Evolutionary conservation across 2,113 vertebrate genomes (phyloP).

Genomic region (Anguilla japonica): DNA sequence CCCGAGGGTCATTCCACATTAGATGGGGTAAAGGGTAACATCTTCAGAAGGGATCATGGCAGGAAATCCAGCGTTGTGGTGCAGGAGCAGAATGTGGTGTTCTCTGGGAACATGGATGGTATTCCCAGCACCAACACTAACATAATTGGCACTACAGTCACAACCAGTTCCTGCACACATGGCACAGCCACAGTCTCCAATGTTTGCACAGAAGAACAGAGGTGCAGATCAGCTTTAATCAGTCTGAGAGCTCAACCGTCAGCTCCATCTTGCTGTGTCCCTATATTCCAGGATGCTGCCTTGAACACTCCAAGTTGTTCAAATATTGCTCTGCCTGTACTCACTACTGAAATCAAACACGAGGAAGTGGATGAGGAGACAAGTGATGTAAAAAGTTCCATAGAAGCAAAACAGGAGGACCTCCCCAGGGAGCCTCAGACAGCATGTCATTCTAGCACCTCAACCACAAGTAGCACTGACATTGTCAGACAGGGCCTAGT

Average conservation of each 20-base stretch:
- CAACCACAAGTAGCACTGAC: conserved; percentile 84
- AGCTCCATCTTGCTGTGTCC: background rate
- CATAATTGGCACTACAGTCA: background rate
- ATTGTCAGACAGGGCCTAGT: conserved; percentile 91
- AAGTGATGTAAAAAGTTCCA: conserved; percentile 47
- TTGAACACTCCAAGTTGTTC: background rate
- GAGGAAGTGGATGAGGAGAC: background rate
- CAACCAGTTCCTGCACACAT: background rate
- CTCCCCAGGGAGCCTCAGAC: conserved; percentile 57
- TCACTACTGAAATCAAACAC: conserved; percentile 23
- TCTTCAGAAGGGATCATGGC: background rate
- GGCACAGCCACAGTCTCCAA: background rate
- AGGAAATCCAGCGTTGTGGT: conserved; percentile 71
- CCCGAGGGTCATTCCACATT: background rate
- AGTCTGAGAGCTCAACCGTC: background rate
- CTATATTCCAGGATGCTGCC: background rate
- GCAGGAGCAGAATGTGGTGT: conserved; percentile 76
- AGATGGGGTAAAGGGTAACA: background rate
- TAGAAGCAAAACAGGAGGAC: conserved; percentile 22
- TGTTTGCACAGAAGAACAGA: background rate
- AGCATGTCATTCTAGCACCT: conserved; percentile 59
- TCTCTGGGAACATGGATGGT: conserved; percentile 66
- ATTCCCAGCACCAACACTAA: conserved; percentile 29
- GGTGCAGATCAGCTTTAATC: background rate
- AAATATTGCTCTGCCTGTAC: conserved; percentile 20